These are phyloP conservation scores for Patella caerulea DNA, from an alignment of 2,888 invertebrate genomes.

Conservation along the genomic window DNA sequence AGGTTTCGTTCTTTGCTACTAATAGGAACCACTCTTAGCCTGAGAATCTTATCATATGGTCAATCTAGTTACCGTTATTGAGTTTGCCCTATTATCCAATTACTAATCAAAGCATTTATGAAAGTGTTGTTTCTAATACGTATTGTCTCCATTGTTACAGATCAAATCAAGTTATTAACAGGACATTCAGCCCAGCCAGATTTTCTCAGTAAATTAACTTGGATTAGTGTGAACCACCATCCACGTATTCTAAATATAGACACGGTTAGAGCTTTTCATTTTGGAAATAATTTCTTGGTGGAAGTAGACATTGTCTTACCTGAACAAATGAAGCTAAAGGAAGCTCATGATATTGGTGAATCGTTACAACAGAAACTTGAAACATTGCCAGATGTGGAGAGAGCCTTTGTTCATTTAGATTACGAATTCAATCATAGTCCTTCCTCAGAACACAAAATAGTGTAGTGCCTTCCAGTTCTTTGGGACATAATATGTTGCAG, in stretches of 20 bases:
- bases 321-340: conserved; percentile 69
- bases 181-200: conserved; percentile 67
- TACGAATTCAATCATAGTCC: conserved; percentile 73
- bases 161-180: conserved; percentile 68
- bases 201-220: conserved; percentile 68
- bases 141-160: conserved; percentile 41
- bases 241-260: conserved; percentile 68
- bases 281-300: conserved; percentile 72
- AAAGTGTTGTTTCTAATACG: too few relatives aligned
- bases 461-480: conserved; percentile 44
- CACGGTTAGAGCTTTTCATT: conserved; percentile 74
- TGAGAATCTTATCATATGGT: too few relatives aligned
- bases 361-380: conserved; percentile 73
- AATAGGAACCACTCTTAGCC: too few relatives aligned
- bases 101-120: too few relatives aligned
- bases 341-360: conserved; percentile 74
- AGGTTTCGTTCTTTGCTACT: too few relatives aligned
- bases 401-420: conserved; percentile 74
- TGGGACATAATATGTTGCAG: not conserved
- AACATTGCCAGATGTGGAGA: conserved; percentile 72
- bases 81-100: too few relatives aligned
- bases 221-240: conserved; percentile 67
- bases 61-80: too few relatives aligned
- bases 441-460: conserved; percentile 72
- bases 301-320: conserved; percentile 72